These are phyloP conservation scores for Acanthis flammea DNA, from an alignment of 2,797 vertebrate genomes.

Conservation along the genomic window DNA sequence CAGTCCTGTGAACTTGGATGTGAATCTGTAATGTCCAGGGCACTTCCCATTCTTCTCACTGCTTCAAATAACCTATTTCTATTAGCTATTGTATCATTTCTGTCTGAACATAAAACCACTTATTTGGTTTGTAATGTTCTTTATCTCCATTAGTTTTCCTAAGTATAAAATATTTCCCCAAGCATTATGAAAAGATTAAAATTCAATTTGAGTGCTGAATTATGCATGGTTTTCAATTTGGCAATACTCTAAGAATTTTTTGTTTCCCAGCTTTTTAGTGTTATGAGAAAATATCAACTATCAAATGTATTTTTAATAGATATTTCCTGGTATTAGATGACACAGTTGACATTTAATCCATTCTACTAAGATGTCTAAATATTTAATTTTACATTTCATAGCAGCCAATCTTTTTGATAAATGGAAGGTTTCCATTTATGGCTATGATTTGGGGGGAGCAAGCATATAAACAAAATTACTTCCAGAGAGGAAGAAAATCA, in stretches of 20 bases:
- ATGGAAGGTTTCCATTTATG: not conserved
- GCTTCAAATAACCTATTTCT: not conserved
- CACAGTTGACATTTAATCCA: not conserved
- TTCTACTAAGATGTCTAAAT: constrained; percentile 4
- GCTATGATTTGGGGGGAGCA: not conserved
- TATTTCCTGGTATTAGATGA: constrained; percentile 25
- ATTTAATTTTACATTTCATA: constrained; percentile 38
- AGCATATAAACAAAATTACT: constrained; percentile 34
- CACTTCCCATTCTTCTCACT: not conserved
- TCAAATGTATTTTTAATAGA: constrained; percentile 42
- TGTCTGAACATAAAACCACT: constrained; percentile 27
- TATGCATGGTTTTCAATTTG: constrained; percentile 63
- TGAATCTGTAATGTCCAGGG: not conserved
- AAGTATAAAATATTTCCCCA: constrained; percentile 60
- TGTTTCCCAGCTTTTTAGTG: constrained; percentile 38
- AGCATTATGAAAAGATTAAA: constrained; percentile 62
- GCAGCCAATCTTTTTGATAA: constrained; percentile 4
- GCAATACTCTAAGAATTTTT: not conserved
- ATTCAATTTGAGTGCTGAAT: constrained; percentile 64
- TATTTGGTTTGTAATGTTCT: constrained; percentile 45
- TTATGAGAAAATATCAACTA: not conserved
- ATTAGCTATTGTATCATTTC: not conserved
- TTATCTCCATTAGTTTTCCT: constrained; percentile 50
- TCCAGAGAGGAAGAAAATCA: constrained; percentile 7
- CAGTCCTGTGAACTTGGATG: not conserved